A percentile compares a stretch with the other conserved stretches of the same genome.
phyloP scores from a whole-genome alignment of 2,113 vertebrate species.

The Motacilla tschutschensis region DNA sequence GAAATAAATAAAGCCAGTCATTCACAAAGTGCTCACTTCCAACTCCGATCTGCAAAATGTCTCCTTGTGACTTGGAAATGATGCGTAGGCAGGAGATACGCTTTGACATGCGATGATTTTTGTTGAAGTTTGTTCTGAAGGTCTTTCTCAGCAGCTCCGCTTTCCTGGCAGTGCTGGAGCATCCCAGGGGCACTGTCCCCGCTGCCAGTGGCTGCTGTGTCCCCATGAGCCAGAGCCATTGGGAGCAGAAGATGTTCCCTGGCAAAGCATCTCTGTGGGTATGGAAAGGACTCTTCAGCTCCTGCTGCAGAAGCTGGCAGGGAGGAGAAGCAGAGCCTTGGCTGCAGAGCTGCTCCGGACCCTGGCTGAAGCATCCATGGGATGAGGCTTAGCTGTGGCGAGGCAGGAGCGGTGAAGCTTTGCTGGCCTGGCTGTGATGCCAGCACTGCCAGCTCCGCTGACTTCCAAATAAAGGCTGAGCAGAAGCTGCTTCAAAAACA shows the following conservation, averaged over 20 bases:
- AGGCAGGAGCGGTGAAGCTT: neutral
- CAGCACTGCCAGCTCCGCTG: neutral
- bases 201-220: neutral
- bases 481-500: neutral
- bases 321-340: neutral
- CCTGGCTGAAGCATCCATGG: neutral
- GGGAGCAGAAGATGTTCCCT: neutral
- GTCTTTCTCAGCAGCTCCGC: neutral
- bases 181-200: neutral
- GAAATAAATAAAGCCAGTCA: neutral
- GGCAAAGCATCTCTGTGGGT: neutral
- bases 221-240: neutral
- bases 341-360: neutral
- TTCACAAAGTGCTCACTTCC: conserved; percentile 17
- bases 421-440: neutral
- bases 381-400: neutral
- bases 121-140: neutral
- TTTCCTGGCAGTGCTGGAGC: neutral
- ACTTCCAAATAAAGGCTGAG: neutral
- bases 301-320: neutral
- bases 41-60: neutral
- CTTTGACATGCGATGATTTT: neutral
- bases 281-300: neutral
- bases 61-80: neutral
- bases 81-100: neutral